phyloP scores from a whole-genome alignment of 2,113 vertebrate genomes.

The Galeopterus variegatus region DNA sequence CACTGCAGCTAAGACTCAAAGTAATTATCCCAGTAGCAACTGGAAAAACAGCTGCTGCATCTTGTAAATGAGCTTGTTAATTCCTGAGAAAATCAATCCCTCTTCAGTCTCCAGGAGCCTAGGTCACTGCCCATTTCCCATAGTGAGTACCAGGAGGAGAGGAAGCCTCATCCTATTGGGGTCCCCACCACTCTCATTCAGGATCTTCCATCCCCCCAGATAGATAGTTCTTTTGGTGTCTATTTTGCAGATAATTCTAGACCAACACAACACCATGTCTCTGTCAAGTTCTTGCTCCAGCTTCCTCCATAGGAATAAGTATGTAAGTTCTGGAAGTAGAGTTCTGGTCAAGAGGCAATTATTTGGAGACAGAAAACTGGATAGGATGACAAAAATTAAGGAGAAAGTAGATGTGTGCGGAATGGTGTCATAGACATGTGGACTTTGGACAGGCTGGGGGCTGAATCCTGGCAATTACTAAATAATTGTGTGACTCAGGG shows the following conservation, averaged over 20 bases:
- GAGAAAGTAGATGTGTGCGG: background rate
- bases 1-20: background rate
- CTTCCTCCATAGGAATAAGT: background rate
- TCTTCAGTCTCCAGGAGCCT: background rate
- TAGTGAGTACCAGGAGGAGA: background rate
- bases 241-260: background rate
- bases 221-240: background rate
- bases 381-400: background rate
- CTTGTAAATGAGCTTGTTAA: slow-evolving; percentile 30
- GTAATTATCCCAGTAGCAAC: background rate
- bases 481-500: too few species aligned
- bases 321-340: background rate
- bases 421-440: background rate
- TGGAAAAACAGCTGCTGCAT: background rate
- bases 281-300: slow-evolving; percentile 22
- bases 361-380: background rate
- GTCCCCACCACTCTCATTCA: background rate
- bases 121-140: background rate
- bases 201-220: background rate
- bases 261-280: background rate
- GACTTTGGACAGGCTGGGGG: background rate
- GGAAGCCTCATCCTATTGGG: background rate
- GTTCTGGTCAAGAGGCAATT: background rate
- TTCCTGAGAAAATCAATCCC: background rate
- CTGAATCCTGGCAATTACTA: background rate